Conservation (phyloP, 2,888 invertebrate genomes). For the Chaitophorus viminalis region DNA sequence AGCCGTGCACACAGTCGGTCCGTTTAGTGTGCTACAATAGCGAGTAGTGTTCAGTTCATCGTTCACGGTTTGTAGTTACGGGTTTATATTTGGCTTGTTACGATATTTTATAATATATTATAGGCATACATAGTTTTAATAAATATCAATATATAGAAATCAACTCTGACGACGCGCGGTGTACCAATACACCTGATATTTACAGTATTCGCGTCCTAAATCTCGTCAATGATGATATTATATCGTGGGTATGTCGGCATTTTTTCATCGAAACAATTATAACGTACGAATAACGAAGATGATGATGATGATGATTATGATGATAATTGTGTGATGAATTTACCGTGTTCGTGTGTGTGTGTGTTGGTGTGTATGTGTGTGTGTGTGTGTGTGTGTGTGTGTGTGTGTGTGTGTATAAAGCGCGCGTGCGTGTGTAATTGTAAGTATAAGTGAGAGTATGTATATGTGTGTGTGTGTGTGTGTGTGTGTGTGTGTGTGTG, state of each 20-base stretch:
- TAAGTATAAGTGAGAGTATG: neutral
- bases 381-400: neutral
- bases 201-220: neutral
- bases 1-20: neutral
- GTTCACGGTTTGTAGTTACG: neutral
- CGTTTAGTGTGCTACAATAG: neutral
- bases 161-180: too few relatives aligned
- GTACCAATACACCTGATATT: neutral
- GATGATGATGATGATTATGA: too few relatives aligned
- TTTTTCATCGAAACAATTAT: too few relatives aligned
- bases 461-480: neutral
- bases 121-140: too few relatives aligned
- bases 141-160: too few relatives aligned
- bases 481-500: neutral
- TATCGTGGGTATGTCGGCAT: neutral
- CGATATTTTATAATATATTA: too few relatives aligned
- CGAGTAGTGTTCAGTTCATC: neutral
- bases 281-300: too few relatives aligned
- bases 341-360: neutral
- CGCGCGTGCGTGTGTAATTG: neutral
- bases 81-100: too few relatives aligned
- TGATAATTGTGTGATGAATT: too few relatives aligned
- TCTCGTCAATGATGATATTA: neutral
- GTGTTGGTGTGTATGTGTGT: neutral
- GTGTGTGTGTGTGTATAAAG: neutral